Base-by-base conservation (phyloP, 2,113 vertebrate genomes). In the Pseudopodoces humilis region DNA sequence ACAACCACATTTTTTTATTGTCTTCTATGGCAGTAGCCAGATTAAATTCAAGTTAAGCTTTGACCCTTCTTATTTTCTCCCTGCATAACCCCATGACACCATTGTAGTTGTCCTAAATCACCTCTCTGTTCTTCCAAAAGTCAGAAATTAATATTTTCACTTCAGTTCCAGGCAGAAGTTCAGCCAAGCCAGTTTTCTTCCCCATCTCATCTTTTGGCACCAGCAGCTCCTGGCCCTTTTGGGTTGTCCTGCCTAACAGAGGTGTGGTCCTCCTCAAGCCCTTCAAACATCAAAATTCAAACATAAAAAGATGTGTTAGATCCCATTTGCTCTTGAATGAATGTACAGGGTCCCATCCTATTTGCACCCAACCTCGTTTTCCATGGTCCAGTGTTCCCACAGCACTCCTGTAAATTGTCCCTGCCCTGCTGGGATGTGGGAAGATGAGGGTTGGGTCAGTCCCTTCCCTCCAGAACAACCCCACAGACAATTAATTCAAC, bases 331-430 rank as follows among this genome's bases (percentile, higher is more conserved):
- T 79, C 24, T 63, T 31, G 39, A 68, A 49, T 55, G 24, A 43
- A 55, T 28, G 23, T 7, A 9, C 59, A 67, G 37, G 11, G 6
- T 52, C 55, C 31, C 85, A 87, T 28, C 39, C 33, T 43, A 0
- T 10, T 7, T 14, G 14, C 46, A 67, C 14, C 41, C 81, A 63
- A 3, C 20, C 37, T 49, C 35, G 16, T 86, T 59, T 75, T n/a
- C 74, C 62, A 9, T 8, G 15, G 35, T 7, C 49, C 60, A 37
- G 30, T 18, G 46, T n/a, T 84, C 55, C 47, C 46, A 18, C 0
- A 6, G 43, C 0, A 0, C 27, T 75, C 35, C 67, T 74, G 23
- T 37, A 18, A 62, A 58, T 35, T 0, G 0, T 50, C 60, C 68
- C 59, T 53, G 55, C 41, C 62, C 41, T 70, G 55, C 43, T 68